phyloP scores from a whole-genome alignment of 2,888 invertebrate species.

The Zonitis immaculata region DNA sequence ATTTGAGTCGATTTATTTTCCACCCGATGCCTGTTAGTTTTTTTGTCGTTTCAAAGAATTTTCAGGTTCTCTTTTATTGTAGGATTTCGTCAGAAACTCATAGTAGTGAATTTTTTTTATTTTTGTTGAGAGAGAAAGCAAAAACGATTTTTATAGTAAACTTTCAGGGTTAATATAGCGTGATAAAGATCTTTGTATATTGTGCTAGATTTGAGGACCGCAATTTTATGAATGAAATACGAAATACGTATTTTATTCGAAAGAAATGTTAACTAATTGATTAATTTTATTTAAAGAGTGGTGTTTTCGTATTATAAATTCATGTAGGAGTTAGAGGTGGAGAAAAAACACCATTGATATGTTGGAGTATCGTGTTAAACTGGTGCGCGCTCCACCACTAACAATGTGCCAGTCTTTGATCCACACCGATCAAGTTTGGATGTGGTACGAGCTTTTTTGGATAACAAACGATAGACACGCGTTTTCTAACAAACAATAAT shows the following conservation, averaged over 20 bases:
- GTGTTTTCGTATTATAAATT: too few species aligned
- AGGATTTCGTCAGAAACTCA: background rate
- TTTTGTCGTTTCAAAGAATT: background rate
- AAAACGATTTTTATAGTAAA: background rate
- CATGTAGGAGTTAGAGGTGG: background rate
- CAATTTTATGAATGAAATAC: background rate
- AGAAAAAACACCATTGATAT: background rate
- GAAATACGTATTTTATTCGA: too few species aligned
- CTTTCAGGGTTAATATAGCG: too few species aligned
- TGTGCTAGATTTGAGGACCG: too few species aligned
- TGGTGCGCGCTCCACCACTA: constrained; percentile 10
- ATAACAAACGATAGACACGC: constrained; percentile 43
- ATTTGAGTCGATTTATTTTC: background rate
- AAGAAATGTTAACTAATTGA: too few species aligned
- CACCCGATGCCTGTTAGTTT: background rate
- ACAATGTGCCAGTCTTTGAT: constrained; percentile 14
- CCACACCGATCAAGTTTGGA: constrained; percentile 48
- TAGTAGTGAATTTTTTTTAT: background rate
- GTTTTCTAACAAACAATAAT: too few species aligned
- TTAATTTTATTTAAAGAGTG: too few species aligned
- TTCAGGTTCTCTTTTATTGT: background rate
- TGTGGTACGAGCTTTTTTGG: constrained; percentile 85
- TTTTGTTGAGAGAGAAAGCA: background rate
- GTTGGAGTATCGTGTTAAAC: constrained; percentile 2
- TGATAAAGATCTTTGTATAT: background rate